Conservation (phyloP, 2,113 vertebrate genomes). For the Raphicerus campestris region DNA sequence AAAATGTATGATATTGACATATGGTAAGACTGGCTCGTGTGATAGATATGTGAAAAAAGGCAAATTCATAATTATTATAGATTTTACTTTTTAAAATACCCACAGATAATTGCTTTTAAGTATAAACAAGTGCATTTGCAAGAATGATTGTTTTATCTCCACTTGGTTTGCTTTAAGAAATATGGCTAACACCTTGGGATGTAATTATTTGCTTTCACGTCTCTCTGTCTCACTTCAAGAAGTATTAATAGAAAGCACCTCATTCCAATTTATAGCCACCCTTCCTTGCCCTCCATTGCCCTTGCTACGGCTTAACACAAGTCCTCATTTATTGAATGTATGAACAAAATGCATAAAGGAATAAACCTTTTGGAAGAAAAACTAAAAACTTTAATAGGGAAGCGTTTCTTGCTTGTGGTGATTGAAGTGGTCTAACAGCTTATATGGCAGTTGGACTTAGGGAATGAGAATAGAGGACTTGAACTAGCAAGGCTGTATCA, state of each 20-base stretch:
- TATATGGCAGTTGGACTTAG: not conserved
- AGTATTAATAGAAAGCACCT: not conserved
- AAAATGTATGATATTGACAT: constrained; percentile 49
- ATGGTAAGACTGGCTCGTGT: not conserved
- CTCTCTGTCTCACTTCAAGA: not conserved
- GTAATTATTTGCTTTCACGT: constrained; percentile 3
- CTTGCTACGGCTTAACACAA: not conserved
- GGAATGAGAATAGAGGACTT: not conserved
- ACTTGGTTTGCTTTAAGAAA: constrained; percentile 43
- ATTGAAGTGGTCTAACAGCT: not conserved
- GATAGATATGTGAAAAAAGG: not conserved
- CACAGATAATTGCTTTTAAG: constrained; percentile 44
- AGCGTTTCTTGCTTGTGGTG: not conserved
- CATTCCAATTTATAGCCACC: not conserved
- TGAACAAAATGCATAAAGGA: not conserved
- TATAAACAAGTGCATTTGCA: constrained; percentile 18
- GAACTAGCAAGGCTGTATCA: not conserved
- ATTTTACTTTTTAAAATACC: constrained; percentile 38
- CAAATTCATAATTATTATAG: constrained; percentile 38
- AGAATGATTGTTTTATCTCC: constrained; percentile 31
- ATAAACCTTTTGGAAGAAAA: not conserved
- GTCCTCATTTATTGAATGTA: not conserved
- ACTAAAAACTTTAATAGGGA: not conserved
- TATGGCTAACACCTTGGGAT: not conserved
- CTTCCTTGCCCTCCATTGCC: not conserved